These are phyloP conservation scores for Platalea minor DNA, from an alignment of 2,797 vertebrate species.

Conservation along the genomic window DNA sequence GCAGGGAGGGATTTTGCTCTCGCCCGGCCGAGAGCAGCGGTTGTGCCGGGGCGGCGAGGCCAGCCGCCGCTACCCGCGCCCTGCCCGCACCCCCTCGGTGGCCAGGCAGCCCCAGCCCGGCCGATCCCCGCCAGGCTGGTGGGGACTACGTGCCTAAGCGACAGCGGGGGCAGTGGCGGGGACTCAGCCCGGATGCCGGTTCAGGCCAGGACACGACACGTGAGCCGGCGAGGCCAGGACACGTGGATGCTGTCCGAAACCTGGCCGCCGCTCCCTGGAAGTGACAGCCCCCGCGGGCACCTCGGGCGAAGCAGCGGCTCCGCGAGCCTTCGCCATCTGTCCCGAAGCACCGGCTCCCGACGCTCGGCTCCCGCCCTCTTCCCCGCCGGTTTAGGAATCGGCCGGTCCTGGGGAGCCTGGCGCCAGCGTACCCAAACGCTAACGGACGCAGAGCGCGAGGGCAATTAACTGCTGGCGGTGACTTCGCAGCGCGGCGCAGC, in stretches of 20 bases:
- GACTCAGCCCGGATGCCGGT: not conserved
- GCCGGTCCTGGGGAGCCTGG: not conserved
- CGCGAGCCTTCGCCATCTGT: not conserved
- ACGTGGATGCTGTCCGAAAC: not conserved
- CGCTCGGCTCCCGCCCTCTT: not conserved
- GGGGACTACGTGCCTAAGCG: not conserved
- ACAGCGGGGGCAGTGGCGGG: not conserved
- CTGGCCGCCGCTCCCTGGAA: not conserved
- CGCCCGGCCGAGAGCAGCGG: rapidly evolving
- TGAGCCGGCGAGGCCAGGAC: not conserved
- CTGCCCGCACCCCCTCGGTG: too few species aligned
- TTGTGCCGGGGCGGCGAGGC: not conserved
- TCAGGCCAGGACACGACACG: not conserved
- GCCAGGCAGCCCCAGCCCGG: not conserved
- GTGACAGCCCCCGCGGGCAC: not conserved
- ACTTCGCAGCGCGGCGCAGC: not conserved
- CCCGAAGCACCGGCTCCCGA: not conserved
- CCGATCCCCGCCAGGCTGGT: not conserved
- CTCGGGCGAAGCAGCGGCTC: not conserved
- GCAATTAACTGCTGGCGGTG: not conserved
- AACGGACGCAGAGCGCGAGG: not conserved
- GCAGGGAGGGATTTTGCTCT: not conserved
- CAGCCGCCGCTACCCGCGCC: not conserved
- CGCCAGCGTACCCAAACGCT: rapidly evolving
- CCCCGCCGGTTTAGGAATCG: not conserved